Base-by-base conservation (phyloP, 2,888 invertebrate genomes). In the Perdita meconis region DNA sequence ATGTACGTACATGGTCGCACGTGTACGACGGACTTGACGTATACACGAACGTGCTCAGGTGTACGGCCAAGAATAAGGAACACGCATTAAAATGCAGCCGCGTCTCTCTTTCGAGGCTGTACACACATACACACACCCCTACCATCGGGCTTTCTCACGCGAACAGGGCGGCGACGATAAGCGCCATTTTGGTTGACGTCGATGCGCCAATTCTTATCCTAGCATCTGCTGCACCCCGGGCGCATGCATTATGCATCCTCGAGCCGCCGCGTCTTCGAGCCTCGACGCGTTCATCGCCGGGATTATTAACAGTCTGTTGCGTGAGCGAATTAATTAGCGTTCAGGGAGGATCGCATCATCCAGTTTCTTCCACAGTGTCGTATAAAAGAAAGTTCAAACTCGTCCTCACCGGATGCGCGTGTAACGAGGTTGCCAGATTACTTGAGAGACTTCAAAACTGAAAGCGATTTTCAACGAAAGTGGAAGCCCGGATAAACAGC, bases 151-250 rank as follows among this genome's bases (percentile, higher is more conserved):
- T 78, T 82, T 78, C 79, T 81, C 81, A 78, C 81, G 76, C 82
- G 63, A 79, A 34, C 72, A 22, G 59, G 69, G 60, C 69, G 68
- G 65, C 80, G 61, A 73, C 77, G 76, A 73, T 68, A 74, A 72
- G 78, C 82, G 81, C 81, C 84, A 86, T 89, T 89, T 87, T 82
- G 76, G 76, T 71, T 76, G 80, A 84, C 78, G 70, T 71, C 82
- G 78, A 83, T 84, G 82, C 85, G 72, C 82, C 87, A 86, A 88
- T 88, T 87, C 84, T 83, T 85, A 81, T 81, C 69, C 79, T 57
- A 51, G 78, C 85, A 85, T 81, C 73, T 73, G 81, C 75, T 81
- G 82, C 82, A 81, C 80, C 84, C 78, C 73, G 80, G 72, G 71
- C 80, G 72, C 80, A 80, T 83, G 78, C 75, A 81, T 81, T 80